Evolutionary conservation across 1,140 invertebrate genomes (phyloP), one percentile per base, ranked within the genome.

Genomic region (Leptopilina clavipes): DNA sequence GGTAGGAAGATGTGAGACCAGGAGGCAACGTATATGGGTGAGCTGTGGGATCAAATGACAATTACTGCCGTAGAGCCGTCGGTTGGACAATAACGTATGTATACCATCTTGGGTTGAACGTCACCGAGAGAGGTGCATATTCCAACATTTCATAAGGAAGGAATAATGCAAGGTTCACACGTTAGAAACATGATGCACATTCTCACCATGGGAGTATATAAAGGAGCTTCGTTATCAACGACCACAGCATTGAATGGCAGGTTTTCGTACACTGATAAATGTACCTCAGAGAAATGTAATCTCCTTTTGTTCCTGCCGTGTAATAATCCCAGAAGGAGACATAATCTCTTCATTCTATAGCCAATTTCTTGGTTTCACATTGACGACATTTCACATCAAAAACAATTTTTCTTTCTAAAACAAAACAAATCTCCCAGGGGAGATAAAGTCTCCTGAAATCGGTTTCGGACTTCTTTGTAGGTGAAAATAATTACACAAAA

Each of bases 71-170:
- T 80, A 85, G 81, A 84, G 84, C 81, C 7, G 76, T 59, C 79
- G 80, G 80, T 85, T 78, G 83, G 84, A 87, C 86, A 87, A 86
- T 87, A 85, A 87, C 82, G 85, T 85, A 86, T 86, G 86, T 81
- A 31, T 31, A 82, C 81, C 83, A 74, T 65, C 81, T 81, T 78
- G 77, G 76, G 79, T 70, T 79, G 76, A 75, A 65, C 56, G 59
- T 76, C 40, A 76, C n/a, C 5, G 25, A 40, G 37, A 40, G 76
- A 78, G 77, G 52, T 70, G 70, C 81, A 78, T 80, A 80, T 80
- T 82, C 82, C 77, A n/a, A n/a, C 22, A 72, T 71, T 71, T n/a
- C 70, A 25, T 75, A 76, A 86, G 82, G 84, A 84, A 84, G 83
- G 84, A 65, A 82, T 82, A 85, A 86, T 85, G 71, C 76, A 77